A percentile compares a stretch with the other conserved stretches of the same genome.
Conservation (phyloP, 1,140 invertebrate genomes). For the Hypsibius dujardini region DNA sequence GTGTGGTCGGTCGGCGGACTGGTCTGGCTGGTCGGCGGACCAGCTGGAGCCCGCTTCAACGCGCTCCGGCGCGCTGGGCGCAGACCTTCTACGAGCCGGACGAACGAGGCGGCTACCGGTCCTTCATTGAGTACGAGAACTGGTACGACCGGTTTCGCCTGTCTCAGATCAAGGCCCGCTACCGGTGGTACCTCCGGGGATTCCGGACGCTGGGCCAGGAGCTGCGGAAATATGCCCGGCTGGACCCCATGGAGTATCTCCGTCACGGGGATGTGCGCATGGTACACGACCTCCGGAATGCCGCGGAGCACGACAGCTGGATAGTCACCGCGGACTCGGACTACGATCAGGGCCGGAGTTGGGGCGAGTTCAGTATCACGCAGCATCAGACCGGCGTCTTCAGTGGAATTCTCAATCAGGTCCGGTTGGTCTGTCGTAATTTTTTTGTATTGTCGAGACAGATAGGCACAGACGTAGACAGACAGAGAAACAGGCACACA, state of each 20-base stretch:
- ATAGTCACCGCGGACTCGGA: conserved; percentile 54
- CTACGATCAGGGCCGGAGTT: conserved; percentile 57
- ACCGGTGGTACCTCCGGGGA: background rate
- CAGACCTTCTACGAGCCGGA: background rate
- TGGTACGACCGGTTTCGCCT: conserved; percentile 14
- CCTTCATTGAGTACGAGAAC: background rate
- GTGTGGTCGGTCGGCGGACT: too few species aligned
- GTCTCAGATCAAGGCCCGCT: background rate
- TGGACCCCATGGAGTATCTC: background rate
- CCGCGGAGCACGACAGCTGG: conserved; percentile 50
- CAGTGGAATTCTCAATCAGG: conserved; percentile 43
- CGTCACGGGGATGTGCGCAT: conserved; percentile 31
- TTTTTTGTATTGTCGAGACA: background rate
- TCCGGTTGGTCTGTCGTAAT: conserved; percentile 6
- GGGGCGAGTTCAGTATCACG: conserved; percentile 41
- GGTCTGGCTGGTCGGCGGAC: too few species aligned
- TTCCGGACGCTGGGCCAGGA: background rate
- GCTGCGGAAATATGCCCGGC: background rate
- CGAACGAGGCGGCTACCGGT: background rate
- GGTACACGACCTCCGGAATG: conserved; percentile 31
- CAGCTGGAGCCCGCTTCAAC: too few species aligned
- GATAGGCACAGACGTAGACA: too few species aligned
- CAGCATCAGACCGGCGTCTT: conserved; percentile 53
- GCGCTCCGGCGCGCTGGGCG: too few species aligned
- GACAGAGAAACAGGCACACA: too few species aligned